Conservation (phyloP, 2,113 vertebrate species). For the Galemys pyrenaicus region DNA sequence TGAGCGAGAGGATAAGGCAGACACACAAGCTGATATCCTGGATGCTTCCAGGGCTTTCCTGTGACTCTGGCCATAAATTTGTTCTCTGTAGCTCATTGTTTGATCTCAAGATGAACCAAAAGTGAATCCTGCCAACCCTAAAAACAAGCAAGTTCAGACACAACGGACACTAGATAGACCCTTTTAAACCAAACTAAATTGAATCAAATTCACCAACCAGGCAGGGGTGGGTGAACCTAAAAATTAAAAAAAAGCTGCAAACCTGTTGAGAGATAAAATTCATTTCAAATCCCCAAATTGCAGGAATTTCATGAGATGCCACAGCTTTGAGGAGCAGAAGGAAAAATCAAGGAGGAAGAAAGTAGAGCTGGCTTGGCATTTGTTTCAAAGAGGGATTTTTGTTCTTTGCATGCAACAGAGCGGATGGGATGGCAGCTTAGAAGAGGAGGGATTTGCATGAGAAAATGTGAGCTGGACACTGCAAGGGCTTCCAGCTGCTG, state of each 20-base stretch:
- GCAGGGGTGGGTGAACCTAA: not conserved
- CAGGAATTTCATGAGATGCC: not conserved
- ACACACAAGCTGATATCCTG: rapidly evolving
- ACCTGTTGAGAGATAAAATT: not conserved
- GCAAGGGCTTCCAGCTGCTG: not conserved
- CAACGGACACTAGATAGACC: not conserved
- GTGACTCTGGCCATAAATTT: not conserved
- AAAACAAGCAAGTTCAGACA: conserved; percentile 19
- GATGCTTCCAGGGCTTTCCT: not conserved
- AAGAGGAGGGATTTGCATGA: rapidly evolving
- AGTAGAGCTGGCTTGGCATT: not conserved
- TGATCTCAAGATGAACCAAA: not conserved
- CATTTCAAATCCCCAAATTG: not conserved
- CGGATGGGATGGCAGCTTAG: rapidly evolving
- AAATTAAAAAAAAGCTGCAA: not conserved
- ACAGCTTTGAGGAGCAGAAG: not conserved
- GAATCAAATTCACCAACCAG: not conserved
- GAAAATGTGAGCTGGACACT: rapidly evolving
- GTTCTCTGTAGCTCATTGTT: not conserved
- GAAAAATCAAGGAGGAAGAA: not conserved
- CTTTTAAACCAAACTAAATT: not conserved
- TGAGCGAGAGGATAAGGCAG: not conserved
- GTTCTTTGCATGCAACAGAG: not conserved
- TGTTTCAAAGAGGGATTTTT: not conserved
- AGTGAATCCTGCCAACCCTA: not conserved